phyloP scores from a whole-genome alignment of 2,797 vertebrate species.

The Balearica regulorum region DNA sequence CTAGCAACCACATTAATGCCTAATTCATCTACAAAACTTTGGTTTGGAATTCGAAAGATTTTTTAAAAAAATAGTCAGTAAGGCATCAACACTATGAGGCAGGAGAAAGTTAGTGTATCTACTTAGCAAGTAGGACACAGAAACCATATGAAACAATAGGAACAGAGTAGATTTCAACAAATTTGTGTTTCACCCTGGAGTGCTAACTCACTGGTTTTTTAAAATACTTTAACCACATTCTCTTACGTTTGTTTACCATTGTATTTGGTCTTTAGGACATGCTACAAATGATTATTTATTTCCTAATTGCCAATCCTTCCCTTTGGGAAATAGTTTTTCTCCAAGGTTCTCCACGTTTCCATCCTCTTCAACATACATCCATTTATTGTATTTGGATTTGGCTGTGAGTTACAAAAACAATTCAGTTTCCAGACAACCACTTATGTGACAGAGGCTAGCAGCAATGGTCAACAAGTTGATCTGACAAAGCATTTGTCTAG shows the following conservation, averaged over 20 bases:
- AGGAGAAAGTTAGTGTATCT: not conserved
- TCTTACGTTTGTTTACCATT: not conserved
- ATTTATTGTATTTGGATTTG: not conserved
- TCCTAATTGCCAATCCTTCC: not conserved
- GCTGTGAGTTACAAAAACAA: not conserved
- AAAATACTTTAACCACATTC: not conserved
- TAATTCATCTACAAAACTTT: not conserved
- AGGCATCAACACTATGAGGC: not conserved
- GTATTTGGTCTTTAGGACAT: not conserved
- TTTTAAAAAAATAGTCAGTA: not conserved
- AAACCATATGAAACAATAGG: not conserved
- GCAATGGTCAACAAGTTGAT: not conserved
- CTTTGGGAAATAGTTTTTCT: not conserved
- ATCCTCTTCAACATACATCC: not conserved
- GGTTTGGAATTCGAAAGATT: not conserved
- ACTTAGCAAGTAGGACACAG: not conserved
- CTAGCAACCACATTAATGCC: not conserved
- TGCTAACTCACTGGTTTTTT: not conserved
- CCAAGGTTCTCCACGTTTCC: not conserved
- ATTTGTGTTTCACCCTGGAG: not conserved
- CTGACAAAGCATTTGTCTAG: not conserved
- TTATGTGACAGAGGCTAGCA: rapidly evolving
- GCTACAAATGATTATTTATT: not conserved
- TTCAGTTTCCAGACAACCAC: not conserved
- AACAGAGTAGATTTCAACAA: not conserved